Evolutionary conservation across 2,797 vertebrate genomes (phyloP).

Genomic region (Peromyscus melanophrys): DNA sequence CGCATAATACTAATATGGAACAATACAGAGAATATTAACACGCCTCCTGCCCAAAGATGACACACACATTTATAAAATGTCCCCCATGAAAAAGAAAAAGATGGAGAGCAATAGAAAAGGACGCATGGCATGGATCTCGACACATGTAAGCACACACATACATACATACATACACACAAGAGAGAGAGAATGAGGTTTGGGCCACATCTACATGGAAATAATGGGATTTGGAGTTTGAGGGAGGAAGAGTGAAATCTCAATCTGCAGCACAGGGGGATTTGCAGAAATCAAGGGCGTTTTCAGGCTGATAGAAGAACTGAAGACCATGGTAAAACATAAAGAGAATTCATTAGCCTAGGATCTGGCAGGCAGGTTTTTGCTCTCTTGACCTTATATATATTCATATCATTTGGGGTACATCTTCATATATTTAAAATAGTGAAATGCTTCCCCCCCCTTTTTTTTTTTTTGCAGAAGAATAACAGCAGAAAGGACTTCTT

Average conservation of each 20-base stretch:
- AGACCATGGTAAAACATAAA: background rate
- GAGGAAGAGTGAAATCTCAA: background rate
- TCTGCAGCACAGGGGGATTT: background rate
- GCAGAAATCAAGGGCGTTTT: background rate
- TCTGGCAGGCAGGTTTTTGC: background rate
- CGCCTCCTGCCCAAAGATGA: background rate
- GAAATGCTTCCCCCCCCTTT: background rate
- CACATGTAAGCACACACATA: background rate
- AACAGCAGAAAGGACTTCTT: background rate
- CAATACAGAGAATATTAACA: background rate
- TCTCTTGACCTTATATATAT: background rate
- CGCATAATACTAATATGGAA: background rate
- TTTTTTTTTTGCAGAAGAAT: background rate
- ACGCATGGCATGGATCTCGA: background rate
- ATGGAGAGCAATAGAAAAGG: background rate
- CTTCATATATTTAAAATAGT: background rate
- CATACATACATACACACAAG: no score
- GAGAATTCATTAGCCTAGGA: background rate
- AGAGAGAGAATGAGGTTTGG: background rate
- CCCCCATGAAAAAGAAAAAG: background rate
- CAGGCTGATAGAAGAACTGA: background rate
- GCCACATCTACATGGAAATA: background rate
- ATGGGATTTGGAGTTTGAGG: background rate
- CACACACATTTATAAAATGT: background rate
- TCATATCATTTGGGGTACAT: background rate